Conservation (phyloP, 2,888 invertebrate species). For the Cancer borealis region DNA sequence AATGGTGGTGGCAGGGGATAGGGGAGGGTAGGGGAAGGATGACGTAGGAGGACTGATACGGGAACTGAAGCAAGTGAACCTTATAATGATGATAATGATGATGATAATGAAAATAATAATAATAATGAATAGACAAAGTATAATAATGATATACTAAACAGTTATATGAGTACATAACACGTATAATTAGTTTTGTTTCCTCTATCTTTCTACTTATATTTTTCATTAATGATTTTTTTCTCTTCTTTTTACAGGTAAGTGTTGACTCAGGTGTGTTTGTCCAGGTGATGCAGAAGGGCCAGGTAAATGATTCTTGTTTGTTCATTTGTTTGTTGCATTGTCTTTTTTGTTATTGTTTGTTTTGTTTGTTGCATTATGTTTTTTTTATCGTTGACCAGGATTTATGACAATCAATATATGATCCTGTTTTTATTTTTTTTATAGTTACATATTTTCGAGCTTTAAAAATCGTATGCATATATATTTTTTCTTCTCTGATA, state of each 20-base stretch:
- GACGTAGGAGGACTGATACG: no score
- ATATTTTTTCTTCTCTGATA: background rate
- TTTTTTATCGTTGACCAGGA: background rate
- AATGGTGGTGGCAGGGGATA: background rate
- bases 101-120: no score
- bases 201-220: background rate
- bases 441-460: background rate
- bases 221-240: background rate
- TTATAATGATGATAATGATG: no score
- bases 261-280: constrained; percentile 12
- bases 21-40: background rate
- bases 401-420: no score
- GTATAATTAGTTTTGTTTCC: background rate
- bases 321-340: background rate
- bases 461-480: background rate
- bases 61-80: no score
- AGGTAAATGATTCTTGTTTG: background rate
- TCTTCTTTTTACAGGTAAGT: constrained; percentile 16
- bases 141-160: no score
- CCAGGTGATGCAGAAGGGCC: background rate
- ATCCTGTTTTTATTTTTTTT: background rate
- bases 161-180: no score
- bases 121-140: no score
- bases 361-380: no score
- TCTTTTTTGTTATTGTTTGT: background rate